Evolutionary conservation across 1,140 invertebrate species (phyloP), one percentile per base, ranked within the genome.

Genomic region (Drosophila lini): DNA sequence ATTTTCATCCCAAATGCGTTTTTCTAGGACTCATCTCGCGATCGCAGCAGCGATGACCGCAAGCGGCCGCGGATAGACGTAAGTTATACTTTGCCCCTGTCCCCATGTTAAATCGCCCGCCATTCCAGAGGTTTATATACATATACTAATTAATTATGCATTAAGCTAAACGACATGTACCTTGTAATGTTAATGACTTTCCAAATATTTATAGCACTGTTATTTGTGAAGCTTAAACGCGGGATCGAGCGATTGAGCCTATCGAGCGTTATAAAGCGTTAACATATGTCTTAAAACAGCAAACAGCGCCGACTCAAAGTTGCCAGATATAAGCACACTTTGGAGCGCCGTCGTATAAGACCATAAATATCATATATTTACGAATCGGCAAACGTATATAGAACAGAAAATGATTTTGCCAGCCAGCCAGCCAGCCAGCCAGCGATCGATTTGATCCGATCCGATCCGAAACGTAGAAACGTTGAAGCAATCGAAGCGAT

Each of bases 161-260:
- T 84, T 64, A 73, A 73, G 62, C 55, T 56, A 55, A 65, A n/a
- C 57, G 58, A 28, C 28, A 42, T 59, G 81, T 81, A 80, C 75
- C 52, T 57, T 88, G 71, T 82, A 82, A 86, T 86, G 85, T 86
- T 86, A 86, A 88, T 80, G 53, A 88, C 67, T 88, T 80, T 88
- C 80, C 83, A 83, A 88, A 88, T 88, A 88, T 88, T 88, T 88
- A 88, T 88, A 88, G 83, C 83, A 78, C 71, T 80, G 57, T 83
- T 77, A 44, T 83, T 89, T 86, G 77, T 88, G 77, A 89, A 83
- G 80, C 68, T 89, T 88, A 78, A 86, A 82, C 82, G 79, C 77
- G 64, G 83, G 68, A 86, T 59, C 73, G 53, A 82, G 74, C 52
- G 34, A 55, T 73, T 71, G 58, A 86, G 79, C 79, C 57, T 77